phyloP scores from a whole-genome alignment of 2,797 vertebrate species.

The Garrulus glandarius region DNA sequence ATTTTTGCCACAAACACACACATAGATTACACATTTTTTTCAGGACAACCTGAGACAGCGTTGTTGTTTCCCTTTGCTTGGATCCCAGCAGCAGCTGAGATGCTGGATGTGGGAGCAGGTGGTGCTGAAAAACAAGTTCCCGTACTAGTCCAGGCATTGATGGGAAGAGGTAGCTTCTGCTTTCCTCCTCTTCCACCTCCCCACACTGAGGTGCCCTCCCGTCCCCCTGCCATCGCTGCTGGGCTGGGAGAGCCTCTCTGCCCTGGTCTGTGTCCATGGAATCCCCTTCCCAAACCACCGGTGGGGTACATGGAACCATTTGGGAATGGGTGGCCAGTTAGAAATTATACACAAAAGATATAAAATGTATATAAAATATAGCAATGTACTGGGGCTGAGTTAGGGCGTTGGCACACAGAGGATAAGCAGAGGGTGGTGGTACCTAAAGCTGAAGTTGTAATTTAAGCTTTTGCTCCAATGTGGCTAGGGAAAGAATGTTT shows the following conservation, averaged over 20 bases:
- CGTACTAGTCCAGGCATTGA: fast-evolving
- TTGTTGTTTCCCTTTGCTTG: not conserved
- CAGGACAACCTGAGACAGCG: too few relatives aligned
- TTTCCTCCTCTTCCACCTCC: not conserved
- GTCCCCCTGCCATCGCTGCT: not conserved
- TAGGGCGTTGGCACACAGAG: fast-evolving
- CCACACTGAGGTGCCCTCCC: fast-evolving
- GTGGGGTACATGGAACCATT: fast-evolving
- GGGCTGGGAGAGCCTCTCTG: not conserved
- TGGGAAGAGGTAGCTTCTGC: not conserved
- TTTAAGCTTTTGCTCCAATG: not conserved
- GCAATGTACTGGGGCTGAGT: fast-evolving
- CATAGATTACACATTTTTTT: fast-evolving
- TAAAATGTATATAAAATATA: not conserved
- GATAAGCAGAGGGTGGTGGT: not conserved
- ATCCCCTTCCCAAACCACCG: fast-evolving
- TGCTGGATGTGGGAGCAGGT: not conserved
- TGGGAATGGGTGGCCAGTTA: too few relatives aligned
- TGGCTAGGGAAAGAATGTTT: not conserved
- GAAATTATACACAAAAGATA: not conserved
- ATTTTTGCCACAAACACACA: not conserved
- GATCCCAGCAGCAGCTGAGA: not conserved
- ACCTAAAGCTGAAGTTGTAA: not conserved
- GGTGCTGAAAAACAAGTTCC: not conserved
- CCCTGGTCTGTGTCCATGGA: fast-evolving